Percentiles rank a stretch among this genome's conserved stretches.
These are phyloP conservation scores for Mormyrops boulengeri DNA, from an alignment of 2,797 vertebrate species.

Conservation along the genomic window DNA sequence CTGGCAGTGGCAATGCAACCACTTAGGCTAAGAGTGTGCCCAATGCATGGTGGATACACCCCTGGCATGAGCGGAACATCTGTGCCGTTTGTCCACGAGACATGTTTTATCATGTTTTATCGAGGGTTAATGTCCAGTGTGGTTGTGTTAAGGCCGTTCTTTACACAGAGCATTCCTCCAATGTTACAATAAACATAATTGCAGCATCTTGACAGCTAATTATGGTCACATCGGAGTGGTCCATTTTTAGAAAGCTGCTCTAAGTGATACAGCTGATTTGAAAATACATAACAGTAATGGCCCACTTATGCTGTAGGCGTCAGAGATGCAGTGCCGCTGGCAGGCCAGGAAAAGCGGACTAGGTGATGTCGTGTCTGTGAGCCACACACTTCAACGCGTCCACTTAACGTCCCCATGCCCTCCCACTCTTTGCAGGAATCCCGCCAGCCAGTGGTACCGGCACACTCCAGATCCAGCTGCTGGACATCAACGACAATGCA, in stretches of 20 bases:
- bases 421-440: slow-evolving; percentile 57
- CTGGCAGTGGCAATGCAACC: not conserved
- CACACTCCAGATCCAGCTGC: slow-evolving; percentile 83
- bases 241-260: slow-evolving; percentile 15
- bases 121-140: slow-evolving; percentile 37
- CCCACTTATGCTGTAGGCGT: not conserved
- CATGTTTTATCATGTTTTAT: not conserved
- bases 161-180: not conserved
- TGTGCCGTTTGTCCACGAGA: not conserved
- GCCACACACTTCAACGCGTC: not conserved
- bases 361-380: not conserved
- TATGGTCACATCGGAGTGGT: slow-evolving; percentile 7
- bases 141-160: slow-evolving; percentile 48
- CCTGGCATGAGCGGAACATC: not conserved
- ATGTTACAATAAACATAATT: not conserved
- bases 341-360: not conserved
- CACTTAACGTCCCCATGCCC: not conserved
- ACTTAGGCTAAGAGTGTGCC: not conserved
- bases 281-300: slow-evolving; percentile 7
- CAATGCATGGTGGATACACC: not conserved
- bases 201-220: slow-evolving; percentile 17
- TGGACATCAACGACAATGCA: slow-evolving; percentile 95
- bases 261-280: not conserved
- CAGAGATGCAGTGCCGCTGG: not conserved
- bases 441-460: slow-evolving; percentile 88